Conservation (phyloP, 1,140 invertebrate genomes). For the Heliothis virescens region DNA sequence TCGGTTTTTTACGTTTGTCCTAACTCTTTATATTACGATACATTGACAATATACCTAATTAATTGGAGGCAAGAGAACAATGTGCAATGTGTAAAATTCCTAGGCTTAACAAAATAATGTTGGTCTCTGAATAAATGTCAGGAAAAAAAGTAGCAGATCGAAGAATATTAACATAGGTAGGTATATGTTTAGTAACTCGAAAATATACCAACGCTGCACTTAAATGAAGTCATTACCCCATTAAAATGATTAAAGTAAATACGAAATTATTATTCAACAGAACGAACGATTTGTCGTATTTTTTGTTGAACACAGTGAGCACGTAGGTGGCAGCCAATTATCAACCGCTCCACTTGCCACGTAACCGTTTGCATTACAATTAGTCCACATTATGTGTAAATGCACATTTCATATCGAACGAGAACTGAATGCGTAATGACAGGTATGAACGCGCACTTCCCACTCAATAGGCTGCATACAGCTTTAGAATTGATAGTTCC, state of each 20-base stretch:
- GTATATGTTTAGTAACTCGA: too few relatives aligned
- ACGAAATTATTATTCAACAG: constrained; percentile 37
- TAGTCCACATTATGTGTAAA: constrained; percentile 47
- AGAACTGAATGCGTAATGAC: constrained; percentile 32
- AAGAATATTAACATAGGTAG: too few relatives aligned
- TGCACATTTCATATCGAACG: constrained; percentile 47
- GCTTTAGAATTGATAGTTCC: constrained; percentile 33
- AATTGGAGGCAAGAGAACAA: too few relatives aligned
- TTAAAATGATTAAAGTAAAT: constrained; percentile 22
- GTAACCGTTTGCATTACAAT: constrained; percentile 46
- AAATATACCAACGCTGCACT: background rate
- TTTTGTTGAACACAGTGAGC: constrained; percentile 15
- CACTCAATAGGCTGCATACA: constrained; percentile 1
- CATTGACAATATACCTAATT: background rate
- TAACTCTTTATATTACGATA: too few relatives aligned
- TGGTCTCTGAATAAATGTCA: too few relatives aligned
- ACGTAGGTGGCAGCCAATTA: constrained; percentile 43
- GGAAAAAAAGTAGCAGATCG: too few relatives aligned
- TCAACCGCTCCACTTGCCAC: constrained; percentile 19
- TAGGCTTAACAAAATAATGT: too few relatives aligned
- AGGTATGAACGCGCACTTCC: background rate
- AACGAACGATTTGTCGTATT: constrained; percentile 24
- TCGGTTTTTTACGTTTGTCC: too few relatives aligned
- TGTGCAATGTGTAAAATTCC: too few relatives aligned
- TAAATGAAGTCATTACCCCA: constrained; percentile 19